These are phyloP conservation scores for Pteronura brasiliensis DNA, from an alignment of 2,113 vertebrate genomes.

Conservation along the genomic window DNA sequence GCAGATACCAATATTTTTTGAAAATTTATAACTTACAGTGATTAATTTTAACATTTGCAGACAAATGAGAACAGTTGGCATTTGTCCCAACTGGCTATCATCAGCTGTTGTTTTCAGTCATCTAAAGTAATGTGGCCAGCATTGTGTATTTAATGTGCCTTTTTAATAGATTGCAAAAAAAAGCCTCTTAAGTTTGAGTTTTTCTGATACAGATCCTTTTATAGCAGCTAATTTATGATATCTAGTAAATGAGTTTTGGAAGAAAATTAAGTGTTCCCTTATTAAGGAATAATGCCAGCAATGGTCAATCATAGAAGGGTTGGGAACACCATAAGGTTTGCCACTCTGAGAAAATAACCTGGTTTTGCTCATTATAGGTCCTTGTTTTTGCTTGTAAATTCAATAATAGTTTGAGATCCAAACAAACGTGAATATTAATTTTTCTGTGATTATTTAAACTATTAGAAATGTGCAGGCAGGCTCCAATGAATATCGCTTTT, in stretches of 20 bases:
- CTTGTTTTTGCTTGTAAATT: not conserved
- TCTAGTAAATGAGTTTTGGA: slow-evolving; percentile 68
- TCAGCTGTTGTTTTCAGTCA: slow-evolving; percentile 87
- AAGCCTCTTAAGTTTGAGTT: slow-evolving; percentile 73
- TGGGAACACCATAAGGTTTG: not conserved
- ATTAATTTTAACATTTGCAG: slow-evolving; percentile 76
- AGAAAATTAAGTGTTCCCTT: slow-evolving; percentile 61
- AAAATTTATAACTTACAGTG: slow-evolving; percentile 67
- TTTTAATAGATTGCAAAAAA: slow-evolving; percentile 59
- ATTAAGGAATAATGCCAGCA: slow-evolving; percentile 33
- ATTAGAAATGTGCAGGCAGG: not conserved
- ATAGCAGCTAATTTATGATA: slow-evolving; percentile 67
- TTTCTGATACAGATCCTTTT: slow-evolving; percentile 36
- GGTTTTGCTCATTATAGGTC: not conserved
- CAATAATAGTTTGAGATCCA: slow-evolving; percentile 22
- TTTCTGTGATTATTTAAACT: not conserved
- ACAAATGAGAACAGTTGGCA: slow-evolving; percentile 81
- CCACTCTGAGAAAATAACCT: not conserved
- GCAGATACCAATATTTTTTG: slow-evolving; percentile 68
- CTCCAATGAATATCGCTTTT: slow-evolving; percentile 4
- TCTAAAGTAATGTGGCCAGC: slow-evolving; percentile 80
- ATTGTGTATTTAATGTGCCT: slow-evolving; percentile 68
- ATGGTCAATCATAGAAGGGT: not conserved
- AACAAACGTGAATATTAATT: not conserved
- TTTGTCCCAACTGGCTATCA: slow-evolving; percentile 81